A percentile compares a stretch with the other conserved stretches of the same genome.
Evolutionary conservation across 2,113 vertebrate genomes (phyloP).

Genomic region (Tinamus guttatus): DNA sequence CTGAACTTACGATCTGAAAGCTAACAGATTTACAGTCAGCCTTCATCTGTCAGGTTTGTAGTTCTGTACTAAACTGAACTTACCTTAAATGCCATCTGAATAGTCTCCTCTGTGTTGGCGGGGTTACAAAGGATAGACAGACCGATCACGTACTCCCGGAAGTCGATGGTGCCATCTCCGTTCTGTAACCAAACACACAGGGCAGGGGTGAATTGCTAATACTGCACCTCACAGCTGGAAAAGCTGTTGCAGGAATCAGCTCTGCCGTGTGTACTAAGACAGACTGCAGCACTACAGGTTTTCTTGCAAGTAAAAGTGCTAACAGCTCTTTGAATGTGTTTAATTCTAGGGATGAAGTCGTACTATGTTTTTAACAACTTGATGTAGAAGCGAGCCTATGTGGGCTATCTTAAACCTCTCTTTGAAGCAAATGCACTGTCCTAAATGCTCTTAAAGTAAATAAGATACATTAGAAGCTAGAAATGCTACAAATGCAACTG

Average conservation of each 20-base stretch:
- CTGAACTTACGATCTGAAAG: slow-evolving; percentile 63
- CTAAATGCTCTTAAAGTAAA: not conserved
- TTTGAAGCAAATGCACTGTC: not conserved
- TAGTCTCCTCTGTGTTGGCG: slow-evolving; percentile 93
- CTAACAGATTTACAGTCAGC: slow-evolving; percentile 70
- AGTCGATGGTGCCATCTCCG: slow-evolving; percentile 94
- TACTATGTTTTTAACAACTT: not conserved
- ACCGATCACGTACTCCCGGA: slow-evolving; percentile 97
- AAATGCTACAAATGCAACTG: not conserved
- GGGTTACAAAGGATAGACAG: slow-evolving; percentile 93
- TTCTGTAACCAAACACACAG: slow-evolving; percentile 78
- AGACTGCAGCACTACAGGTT: not conserved
- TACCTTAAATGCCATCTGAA: slow-evolving; percentile 94
- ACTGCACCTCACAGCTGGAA: not conserved
- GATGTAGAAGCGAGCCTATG: not conserved
- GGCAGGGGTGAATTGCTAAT: not conserved
- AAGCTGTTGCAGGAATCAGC: not conserved
- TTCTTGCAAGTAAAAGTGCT: not conserved
- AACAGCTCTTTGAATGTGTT: not conserved
- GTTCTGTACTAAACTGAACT: slow-evolving; percentile 26
- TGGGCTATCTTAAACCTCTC: not conserved
- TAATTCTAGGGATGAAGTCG: not conserved
- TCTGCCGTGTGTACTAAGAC: not conserved
- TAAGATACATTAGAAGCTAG: not conserved
- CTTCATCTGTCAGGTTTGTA: slow-evolving; percentile 51